Evolutionary conservation across 2,888 invertebrate species (phyloP).

Genomic region (Drosophila crucigera): DNA sequence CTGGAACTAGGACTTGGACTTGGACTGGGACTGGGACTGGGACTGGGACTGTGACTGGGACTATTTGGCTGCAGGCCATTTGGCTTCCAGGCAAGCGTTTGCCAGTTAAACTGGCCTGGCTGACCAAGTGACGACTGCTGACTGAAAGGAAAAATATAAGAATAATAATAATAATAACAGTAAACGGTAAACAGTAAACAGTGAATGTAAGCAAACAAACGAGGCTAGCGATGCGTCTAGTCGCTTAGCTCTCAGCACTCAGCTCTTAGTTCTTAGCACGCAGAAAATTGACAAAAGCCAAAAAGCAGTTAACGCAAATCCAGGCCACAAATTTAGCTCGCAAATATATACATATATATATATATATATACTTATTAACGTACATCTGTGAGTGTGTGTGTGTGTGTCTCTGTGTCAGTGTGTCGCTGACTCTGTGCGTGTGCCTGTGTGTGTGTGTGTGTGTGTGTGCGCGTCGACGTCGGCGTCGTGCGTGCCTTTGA

Average conservation of each 20-base stretch:
- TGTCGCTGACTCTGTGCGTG: conserved; percentile 26
- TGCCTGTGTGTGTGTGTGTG: conserved; percentile 30
- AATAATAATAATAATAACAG: conserved; percentile 20
- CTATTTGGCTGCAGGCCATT: conserved; percentile 1
- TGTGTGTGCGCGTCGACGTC: conserved; percentile 44
- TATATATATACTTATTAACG: conserved; percentile 30
- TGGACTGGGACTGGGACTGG: conserved; percentile 2
- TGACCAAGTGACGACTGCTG: conserved; percentile 29
- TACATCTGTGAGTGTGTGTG: conserved; percentile 14
- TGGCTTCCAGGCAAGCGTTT: neutral
- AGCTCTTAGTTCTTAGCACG: neutral
- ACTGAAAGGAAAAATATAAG: neutral
- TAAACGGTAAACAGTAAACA: conserved; percentile 26
- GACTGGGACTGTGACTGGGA: neutral
- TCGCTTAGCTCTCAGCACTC: neutral
- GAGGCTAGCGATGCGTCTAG: neutral
- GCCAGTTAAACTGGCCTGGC: conserved; percentile 11
- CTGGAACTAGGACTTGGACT: conserved; percentile 2
- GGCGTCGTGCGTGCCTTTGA: conserved; percentile 75
- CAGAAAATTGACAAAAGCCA: conserved; percentile 46
- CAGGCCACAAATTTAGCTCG: conserved; percentile 63
- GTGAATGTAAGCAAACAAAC: conserved; percentile 51
- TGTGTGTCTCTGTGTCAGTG: conserved; percentile 21
- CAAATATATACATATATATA: conserved; percentile 35
- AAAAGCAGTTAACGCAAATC: conserved; percentile 56